Percentiles rank a stretch among this genome's conserved stretches.
These are phyloP conservation scores for Sardina pilchardus DNA, from an alignment of 2,113 vertebrate species.

Conservation along the genomic window DNA sequence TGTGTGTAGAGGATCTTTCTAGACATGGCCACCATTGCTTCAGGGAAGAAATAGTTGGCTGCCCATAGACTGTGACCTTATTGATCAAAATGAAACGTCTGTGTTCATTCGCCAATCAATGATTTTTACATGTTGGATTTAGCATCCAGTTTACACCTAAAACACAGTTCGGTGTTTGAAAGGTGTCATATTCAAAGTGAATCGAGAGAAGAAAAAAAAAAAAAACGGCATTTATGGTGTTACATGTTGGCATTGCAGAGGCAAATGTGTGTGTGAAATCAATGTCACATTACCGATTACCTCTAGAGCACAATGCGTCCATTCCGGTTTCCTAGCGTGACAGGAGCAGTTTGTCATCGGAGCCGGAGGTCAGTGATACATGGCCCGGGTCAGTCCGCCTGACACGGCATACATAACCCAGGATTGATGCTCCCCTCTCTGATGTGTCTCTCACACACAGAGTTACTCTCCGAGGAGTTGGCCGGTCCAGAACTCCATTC, in stretches of 20 bases:
- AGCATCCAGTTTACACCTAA: neutral
- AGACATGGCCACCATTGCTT: neutral
- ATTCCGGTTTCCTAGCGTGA: neutral
- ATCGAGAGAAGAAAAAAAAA: neutral
- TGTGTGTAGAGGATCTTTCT: neutral
- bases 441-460: conserved; percentile 19
- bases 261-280: neutral
- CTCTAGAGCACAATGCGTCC: conserved; percentile 17
- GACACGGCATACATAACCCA: conserved; percentile 17
- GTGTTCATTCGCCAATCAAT: neutral
- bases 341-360: conserved; percentile 17
- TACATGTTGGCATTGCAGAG: neutral
- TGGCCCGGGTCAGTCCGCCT: neutral
- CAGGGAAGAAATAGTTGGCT: neutral
- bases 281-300: conserved; percentile 21
- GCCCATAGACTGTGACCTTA: neutral
- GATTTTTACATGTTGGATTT: neutral
- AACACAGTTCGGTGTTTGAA: neutral
- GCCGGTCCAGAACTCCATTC: neutral
- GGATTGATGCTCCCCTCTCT: neutral
- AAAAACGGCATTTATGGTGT: neutral
- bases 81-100: neutral
- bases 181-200: neutral
- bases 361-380: conserved; percentile 15
- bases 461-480: neutral